Base-by-base conservation (phyloP, 2,888 invertebrate genomes). In the Cephalotes varians region DNA sequence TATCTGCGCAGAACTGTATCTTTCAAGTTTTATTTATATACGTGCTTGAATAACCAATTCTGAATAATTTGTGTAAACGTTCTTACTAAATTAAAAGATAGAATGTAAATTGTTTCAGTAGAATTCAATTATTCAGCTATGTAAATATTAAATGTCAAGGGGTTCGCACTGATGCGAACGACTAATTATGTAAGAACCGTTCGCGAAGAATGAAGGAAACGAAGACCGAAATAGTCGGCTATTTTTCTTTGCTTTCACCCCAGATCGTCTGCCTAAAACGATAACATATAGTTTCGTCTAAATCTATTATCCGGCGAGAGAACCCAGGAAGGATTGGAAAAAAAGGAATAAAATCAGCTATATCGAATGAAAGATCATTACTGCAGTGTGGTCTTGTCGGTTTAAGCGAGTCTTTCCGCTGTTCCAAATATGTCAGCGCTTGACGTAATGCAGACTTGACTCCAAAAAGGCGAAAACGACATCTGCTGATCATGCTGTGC, bases 371-470 rank as follows among this genome's bases (percentile, higher is more conserved):
- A 82, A 79, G 86, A 90, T 87, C 60, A 44, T 77, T 71, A 79
- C 84, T 81, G 87, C 86, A 83, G 80, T 60, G 80, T 69, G 79
- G 60, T 62, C 73, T 76, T 15, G 76, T 40, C 76, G 54, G 67
- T 85, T 85, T 84, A 76, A 88, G 73, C 86, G 80, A 84, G 83
- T 81, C 74, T 81, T 86, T 83, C 71, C 83, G 84, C 84, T 91
- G 91, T 84, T 91, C 91, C 86, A 90, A 88, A 91, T 90, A 88
- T 76, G 90, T 86, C 90, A 81, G 37, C 56, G 62, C 31, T 73
- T 64, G 81, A 73, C 62, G 62, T 73, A 28, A 49, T 71, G 74
- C 85, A 56, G 31, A 37, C 72, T 54, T 56, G 73, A 54, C 58
- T 76, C 60, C 47, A 58, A 85, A 84, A 85, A 81, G 56, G 34